Evolutionary conservation across 2,113 vertebrate species (phyloP).

Genomic region (Anhinga rufa): DNA sequence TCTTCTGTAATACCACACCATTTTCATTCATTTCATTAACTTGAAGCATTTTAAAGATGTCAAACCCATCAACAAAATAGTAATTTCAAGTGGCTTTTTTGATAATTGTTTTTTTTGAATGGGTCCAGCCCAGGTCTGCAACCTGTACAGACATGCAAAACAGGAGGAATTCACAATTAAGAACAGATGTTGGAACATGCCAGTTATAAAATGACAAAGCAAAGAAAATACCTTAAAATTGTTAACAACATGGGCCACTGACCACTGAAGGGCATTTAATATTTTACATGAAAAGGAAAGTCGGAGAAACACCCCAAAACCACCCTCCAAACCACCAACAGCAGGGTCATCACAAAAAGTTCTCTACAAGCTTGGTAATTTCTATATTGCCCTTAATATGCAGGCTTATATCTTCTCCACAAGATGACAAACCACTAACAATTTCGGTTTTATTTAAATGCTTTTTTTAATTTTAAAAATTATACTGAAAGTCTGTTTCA

Average conservation of each 20-base stretch:
- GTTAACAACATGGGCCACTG: slow-evolving; percentile 52
- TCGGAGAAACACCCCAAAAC: not conserved
- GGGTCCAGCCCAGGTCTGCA: slow-evolving; percentile 85
- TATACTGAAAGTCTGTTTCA: slow-evolving; percentile 23
- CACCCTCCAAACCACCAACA: not conserved
- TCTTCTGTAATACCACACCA: slow-evolving; percentile 60
- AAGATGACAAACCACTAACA: slow-evolving; percentile 21
- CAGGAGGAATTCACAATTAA: slow-evolving; percentile 35
- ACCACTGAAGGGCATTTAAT: slow-evolving; percentile 36
- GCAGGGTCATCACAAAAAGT: not conserved
- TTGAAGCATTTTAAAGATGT: slow-evolving; percentile 60
- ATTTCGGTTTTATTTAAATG: slow-evolving; percentile 33
- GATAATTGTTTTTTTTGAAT: slow-evolving; percentile 24
- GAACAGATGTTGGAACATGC: slow-evolving; percentile 39
- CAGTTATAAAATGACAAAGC: slow-evolving; percentile 67
- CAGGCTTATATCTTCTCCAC: not conserved
- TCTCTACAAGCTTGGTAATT: slow-evolving; percentile 12
- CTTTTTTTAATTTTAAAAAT: not conserved
- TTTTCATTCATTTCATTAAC: slow-evolving; percentile 70
- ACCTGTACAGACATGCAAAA: slow-evolving; percentile 73
- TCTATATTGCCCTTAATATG: slow-evolving; percentile 10
- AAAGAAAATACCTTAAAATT: slow-evolving; percentile 52
- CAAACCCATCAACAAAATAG: slow-evolving; percentile 28
- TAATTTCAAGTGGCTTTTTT: slow-evolving; percentile 65
- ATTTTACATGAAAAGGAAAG: slow-evolving; percentile 34